Evolutionary conservation across 1,140 invertebrate genomes (phyloP).

Genomic region (Rhynchophorus ferrugineus): DNA sequence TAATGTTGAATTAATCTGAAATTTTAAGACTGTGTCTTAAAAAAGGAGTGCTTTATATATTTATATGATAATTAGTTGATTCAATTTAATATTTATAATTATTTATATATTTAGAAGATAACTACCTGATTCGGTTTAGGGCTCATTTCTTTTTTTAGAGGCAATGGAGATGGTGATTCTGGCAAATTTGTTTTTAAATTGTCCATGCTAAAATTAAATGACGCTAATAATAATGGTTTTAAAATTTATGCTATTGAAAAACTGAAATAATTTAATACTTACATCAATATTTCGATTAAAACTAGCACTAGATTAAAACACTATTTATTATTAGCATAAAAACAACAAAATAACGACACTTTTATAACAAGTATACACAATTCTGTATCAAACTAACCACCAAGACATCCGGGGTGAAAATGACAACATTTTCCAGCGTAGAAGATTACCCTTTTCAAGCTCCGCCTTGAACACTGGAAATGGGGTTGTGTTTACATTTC

Average conservation of each 20-base stretch:
- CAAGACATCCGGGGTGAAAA: constrained; percentile 20
- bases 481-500: constrained; percentile 33
- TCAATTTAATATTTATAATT: too few species aligned
- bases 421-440: constrained; percentile 25
- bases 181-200: constrained; percentile 20
- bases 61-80: too few species aligned
- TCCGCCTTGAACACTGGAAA: constrained; percentile 27
- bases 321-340: too few species aligned
- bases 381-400: constrained; percentile 1
- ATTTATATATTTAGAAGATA: too few species aligned
- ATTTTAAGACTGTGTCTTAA: too few species aligned
- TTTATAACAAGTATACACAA: too few species aligned
- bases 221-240: too few species aligned
- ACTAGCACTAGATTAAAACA: constrained; percentile 1
- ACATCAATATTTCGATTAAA: constrained; percentile 5
- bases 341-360: too few species aligned
- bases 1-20: too few species aligned
- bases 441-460: constrained; percentile 28
- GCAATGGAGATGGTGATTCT: constrained; percentile 20
- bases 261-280: constrained; percentile 3
- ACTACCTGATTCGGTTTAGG: constrained; percentile 35
- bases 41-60: too few species aligned
- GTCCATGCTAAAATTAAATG: constrained; percentile 26
- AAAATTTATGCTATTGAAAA: too few species aligned
- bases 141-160: constrained; percentile 29